phyloP scores from a whole-genome alignment of 2,888 invertebrate species.

The Epinotia ramella region DNA sequence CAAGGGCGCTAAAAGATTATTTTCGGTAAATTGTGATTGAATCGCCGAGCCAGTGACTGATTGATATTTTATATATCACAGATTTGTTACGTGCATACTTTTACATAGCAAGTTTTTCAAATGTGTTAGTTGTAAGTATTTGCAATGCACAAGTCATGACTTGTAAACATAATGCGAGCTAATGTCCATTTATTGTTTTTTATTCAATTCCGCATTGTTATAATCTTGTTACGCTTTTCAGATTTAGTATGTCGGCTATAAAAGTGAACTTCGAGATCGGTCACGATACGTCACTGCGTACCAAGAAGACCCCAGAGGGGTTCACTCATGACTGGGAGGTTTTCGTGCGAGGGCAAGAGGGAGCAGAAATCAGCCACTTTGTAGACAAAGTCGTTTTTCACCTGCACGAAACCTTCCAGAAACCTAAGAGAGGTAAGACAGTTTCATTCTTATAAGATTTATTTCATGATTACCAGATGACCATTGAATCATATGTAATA shows the following conservation, averaged over 20 bases:
- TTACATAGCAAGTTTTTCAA: conserved; percentile 46
- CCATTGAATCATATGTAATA: background rate
- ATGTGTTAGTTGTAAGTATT: conserved; percentile 56
- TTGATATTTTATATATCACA: conserved; percentile 53
- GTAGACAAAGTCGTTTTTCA: conserved; percentile 96
- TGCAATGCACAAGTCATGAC: conserved; percentile 34
- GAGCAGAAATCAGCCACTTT: conserved; percentile 94
- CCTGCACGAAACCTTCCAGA: conserved; percentile 96
- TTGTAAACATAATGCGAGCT: conserved; percentile 46
- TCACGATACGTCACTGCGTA: conserved; percentile 93
- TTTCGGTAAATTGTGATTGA: conserved; percentile 63
- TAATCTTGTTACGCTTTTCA: conserved; percentile 49
- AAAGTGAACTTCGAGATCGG: conserved; percentile 96
- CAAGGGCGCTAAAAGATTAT: conserved; percentile 84
- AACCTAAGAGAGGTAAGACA: conserved; percentile 93
- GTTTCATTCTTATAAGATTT: conserved; percentile 16
- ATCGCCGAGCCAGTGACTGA: conserved; percentile 58
- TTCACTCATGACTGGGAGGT: conserved; percentile 99
- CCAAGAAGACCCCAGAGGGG: conserved; percentile 93
- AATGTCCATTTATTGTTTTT: conserved; percentile 38
- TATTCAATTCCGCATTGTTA: conserved; percentile 18
- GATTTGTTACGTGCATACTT: conserved; percentile 53
- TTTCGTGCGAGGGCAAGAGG: conserved; percentile 95
- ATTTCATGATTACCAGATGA: background rate
- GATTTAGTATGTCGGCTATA: conserved; percentile 73